Evolutionary conservation across 1,140 invertebrate species (phyloP).

Genomic region (Drosophila pseudoobscura): DNA sequence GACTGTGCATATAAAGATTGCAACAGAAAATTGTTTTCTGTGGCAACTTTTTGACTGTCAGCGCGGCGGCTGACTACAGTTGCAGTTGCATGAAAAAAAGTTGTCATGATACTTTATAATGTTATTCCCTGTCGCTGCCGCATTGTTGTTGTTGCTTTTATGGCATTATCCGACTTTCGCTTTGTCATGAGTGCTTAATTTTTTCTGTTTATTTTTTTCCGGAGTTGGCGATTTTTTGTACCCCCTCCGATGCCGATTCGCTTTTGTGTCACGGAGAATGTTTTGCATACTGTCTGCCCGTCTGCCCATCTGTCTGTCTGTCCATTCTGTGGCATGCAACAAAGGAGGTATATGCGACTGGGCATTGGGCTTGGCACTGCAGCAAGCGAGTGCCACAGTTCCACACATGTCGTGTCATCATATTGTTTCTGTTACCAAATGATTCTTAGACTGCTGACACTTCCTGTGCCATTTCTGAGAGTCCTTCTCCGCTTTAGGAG

Average conservation of each 20-base stretch:
- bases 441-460: too few species aligned
- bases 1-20: too few species aligned
- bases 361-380: too few species aligned
- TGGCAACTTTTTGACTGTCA: conserved; percentile 64
- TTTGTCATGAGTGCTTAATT: conserved; percentile 64
- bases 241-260: conserved; percentile 7
- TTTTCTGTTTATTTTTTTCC: conserved; percentile 5
- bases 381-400: too few species aligned
- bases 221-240: not conserved
- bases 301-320: too few species aligned
- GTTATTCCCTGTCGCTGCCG: conserved; percentile 23
- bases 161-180: conserved; percentile 67
- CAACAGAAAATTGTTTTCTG: conserved; percentile 41
- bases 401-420: too few species aligned
- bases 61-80: conserved; percentile 9
- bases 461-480: too few species aligned
- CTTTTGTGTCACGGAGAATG: conserved; percentile 42
- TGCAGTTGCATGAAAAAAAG: conserved; percentile 29
- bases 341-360: too few species aligned
- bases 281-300: conserved; percentile 21
- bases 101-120: conserved; percentile 54
- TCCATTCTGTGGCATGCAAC: too few species aligned
- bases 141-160: conserved; percentile 33
- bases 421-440: too few species aligned
- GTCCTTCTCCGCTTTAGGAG: too few species aligned